A percentile compares a stretch with the other conserved stretches of the same genome.
These are phyloP conservation scores for Heterohyrax brucei DNA, from an alignment of 2,797 vertebrate genomes.

Conservation along the genomic window DNA sequence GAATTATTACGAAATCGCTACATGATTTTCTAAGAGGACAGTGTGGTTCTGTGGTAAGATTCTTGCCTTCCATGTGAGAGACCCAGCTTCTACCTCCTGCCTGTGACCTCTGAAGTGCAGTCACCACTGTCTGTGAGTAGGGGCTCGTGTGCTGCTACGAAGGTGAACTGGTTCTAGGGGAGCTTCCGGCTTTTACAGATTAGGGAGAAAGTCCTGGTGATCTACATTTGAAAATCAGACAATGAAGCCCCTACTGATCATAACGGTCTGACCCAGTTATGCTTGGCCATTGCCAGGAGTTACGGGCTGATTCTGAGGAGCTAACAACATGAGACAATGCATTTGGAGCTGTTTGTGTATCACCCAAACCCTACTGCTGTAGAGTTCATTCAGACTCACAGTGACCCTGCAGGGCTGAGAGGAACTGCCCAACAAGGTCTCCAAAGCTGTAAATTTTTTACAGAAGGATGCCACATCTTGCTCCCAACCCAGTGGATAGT, in stretches of 20 bases:
- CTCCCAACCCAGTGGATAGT: too few species aligned
- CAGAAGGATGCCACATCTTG: too few species aligned
- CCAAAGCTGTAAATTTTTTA: too few species aligned
- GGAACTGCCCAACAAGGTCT: too few species aligned
- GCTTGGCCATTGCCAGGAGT: neutral
- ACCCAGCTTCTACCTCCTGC: neutral
- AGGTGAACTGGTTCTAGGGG: neutral
- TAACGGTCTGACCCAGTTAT: neutral
- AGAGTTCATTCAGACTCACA: too few species aligned
- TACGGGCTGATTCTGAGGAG: neutral
- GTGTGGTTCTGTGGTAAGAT: too few species aligned
- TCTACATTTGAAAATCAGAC: neutral
- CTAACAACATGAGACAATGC: neutral
- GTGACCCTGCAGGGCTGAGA: neutral
- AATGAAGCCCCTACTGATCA: neutral
- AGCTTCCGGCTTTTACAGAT: neutral
- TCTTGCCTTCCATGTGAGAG: neutral
- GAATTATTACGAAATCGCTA: neutral
- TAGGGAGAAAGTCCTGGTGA: neutral
- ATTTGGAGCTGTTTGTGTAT: neutral
- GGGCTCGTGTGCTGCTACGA: neutral
- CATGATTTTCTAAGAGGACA: neutral
- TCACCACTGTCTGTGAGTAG: neutral
- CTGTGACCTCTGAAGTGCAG: neutral
- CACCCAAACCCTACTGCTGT: neutral